Evolutionary conservation across 1,140 invertebrate species (phyloP).

Genomic region (Tenebrio molitor): DNA sequence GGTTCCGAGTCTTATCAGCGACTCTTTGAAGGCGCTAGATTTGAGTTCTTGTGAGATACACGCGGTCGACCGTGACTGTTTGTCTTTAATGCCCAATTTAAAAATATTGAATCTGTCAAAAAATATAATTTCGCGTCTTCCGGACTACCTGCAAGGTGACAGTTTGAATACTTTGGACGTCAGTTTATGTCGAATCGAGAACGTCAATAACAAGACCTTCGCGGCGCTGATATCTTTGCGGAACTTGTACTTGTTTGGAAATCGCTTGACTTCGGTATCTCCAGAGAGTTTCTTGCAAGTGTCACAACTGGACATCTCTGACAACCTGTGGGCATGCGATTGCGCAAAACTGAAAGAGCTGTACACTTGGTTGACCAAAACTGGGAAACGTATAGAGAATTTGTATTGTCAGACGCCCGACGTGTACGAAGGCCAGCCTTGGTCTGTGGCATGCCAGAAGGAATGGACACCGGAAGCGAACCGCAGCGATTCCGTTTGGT

Average conservation of each 20-base stretch:
- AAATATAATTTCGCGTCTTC: conserved; percentile 71
- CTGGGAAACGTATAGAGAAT: conserved; percentile 70
- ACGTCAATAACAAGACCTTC: conserved; percentile 70
- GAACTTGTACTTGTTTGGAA: conserved; percentile 74
- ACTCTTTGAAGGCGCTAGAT: conserved; percentile 70
- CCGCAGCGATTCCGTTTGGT: conserved; percentile 72
- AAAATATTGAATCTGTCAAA: conserved; percentile 71
- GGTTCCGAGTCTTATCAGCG: conserved; percentile 71
- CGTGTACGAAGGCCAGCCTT: conserved; percentile 73
- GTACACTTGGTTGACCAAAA: conserved; percentile 72
- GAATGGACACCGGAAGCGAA: conserved; percentile 69
- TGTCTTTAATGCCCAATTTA: conserved; percentile 70
- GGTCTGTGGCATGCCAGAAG: conserved; percentile 75
- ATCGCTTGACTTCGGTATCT: conserved; percentile 75
- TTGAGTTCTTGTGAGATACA: conserved; percentile 74
- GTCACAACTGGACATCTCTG: conserved; percentile 68
- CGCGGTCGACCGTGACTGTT: conserved; percentile 68
- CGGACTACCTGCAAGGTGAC: conserved; percentile 70
- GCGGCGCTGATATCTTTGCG: conserved; percentile 70
- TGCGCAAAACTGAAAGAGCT: conserved; percentile 73
- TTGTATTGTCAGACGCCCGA: conserved; percentile 74
- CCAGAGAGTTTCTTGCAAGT: conserved; percentile 74
- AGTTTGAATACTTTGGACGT: conserved; percentile 72
- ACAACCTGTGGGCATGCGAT: conserved; percentile 83
- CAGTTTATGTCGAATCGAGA: conserved; percentile 70